Evolutionary conservation across 2,113 vertebrate genomes (phyloP).

Genomic region (Prinia subflava): DNA sequence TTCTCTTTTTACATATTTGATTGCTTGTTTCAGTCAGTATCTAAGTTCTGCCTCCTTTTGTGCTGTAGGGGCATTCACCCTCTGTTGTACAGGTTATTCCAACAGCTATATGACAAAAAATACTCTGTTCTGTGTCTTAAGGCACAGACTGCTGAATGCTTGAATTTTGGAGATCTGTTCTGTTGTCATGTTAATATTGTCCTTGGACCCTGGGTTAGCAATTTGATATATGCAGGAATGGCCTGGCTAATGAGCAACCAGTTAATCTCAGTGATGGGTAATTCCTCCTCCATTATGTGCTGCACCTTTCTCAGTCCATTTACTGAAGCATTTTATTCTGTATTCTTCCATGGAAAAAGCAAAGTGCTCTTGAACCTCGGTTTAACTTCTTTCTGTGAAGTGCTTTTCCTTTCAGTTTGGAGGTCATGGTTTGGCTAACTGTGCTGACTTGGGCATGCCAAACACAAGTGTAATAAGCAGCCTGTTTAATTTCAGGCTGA

Average conservation of each 20-base stretch:
- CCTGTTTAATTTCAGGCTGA: background rate
- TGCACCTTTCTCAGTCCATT: background rate
- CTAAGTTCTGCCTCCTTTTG: background rate
- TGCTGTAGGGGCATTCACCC: background rate
- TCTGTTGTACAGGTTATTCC: background rate
- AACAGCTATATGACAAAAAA: background rate
- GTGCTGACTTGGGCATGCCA: background rate
- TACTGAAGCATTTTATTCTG: background rate
- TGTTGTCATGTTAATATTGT: background rate
- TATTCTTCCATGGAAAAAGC: background rate
- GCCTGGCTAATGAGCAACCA: background rate
- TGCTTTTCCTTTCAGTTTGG: background rate
- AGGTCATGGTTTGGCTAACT: background rate
- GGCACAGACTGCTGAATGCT: background rate
- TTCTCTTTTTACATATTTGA: background rate
- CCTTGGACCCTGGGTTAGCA: background rate
- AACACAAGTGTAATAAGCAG: background rate
- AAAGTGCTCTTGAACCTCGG: background rate
- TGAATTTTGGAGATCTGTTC: background rate
- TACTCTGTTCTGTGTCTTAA: background rate
- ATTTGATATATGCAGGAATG: background rate
- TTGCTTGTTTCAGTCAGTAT: background rate
- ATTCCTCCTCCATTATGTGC: background rate
- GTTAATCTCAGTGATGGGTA: background rate
- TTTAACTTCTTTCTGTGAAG: background rate